These are phyloP conservation scores for Pseudopodoces humilis DNA, from an alignment of 2,113 vertebrate genomes.

Conservation along the genomic window DNA sequence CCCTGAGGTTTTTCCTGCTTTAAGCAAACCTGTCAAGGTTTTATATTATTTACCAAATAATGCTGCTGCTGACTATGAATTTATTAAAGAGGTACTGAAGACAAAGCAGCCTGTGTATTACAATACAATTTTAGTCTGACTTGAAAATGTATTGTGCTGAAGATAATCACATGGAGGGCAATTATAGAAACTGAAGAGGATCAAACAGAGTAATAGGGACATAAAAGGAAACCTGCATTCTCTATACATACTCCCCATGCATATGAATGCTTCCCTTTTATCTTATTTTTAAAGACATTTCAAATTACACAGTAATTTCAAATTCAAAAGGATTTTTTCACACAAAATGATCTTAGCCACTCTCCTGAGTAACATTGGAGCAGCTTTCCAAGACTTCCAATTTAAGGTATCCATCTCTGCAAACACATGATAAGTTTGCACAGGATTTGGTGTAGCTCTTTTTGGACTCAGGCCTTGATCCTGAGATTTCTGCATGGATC, in stretches of 20 bases:
- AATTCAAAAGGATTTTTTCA: slow-evolving; percentile 1
- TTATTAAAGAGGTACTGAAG: background rate
- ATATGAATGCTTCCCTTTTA: slow-evolving; percentile 32
- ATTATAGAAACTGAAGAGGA: slow-evolving; percentile 21
- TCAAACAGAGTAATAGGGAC: slow-evolving; percentile 25
- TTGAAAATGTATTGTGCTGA: slow-evolving; percentile 17
- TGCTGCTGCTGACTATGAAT: background rate
- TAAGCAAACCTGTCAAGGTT: background rate
- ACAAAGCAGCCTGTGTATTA: background rate
- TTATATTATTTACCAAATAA: slow-evolving; percentile 42
- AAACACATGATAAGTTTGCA: background rate
- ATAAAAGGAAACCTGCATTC: slow-evolving; percentile 33
- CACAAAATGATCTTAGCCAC: background rate
- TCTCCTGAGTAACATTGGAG: background rate
- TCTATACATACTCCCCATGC: background rate
- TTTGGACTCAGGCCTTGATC: background rate
- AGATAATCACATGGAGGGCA: background rate
- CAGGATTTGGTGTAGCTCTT: background rate
- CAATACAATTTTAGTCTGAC: background rate
- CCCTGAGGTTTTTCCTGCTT: slow-evolving; percentile 2
- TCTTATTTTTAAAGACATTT: slow-evolving; percentile 32
- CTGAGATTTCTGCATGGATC: background rate
- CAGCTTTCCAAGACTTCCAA: background rate
- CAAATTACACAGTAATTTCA: slow-evolving; percentile 47
- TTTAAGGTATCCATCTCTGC: background rate